These are phyloP conservation scores for Nestor notabilis DNA, from an alignment of 2,113 vertebrate genomes.

Conservation along the genomic window DNA sequence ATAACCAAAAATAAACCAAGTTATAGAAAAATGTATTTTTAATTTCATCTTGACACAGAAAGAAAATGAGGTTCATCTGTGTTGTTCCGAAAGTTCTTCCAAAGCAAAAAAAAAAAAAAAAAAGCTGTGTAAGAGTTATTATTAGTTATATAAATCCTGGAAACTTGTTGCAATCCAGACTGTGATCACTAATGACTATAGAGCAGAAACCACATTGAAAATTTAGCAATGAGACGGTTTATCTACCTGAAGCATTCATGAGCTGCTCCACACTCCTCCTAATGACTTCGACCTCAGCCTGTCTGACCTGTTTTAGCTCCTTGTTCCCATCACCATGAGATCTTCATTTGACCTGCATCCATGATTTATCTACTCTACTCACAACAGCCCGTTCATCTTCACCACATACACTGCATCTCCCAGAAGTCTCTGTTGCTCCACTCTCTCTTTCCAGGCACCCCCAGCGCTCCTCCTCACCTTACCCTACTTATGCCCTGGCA, in stretches of 20 bases:
- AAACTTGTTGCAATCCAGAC: neutral
- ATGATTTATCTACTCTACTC: neutral
- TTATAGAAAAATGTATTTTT: slow-evolving; percentile 1
- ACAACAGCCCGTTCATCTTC: neutral
- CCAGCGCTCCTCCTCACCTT: neutral
- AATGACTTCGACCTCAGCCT: neutral
- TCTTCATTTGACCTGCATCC: neutral
- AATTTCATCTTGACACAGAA: slow-evolving; percentile 7
- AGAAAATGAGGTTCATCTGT: slow-evolving; percentile 14
- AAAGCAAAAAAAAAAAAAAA: neutral
- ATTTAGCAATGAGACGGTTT: neutral
- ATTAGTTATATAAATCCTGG: slow-evolving; percentile 1
- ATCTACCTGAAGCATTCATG: neutral
- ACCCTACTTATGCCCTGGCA: neutral
- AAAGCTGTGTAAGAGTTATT: slow-evolving; percentile 1
- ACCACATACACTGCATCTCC: neutral
- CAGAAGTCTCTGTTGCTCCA: neutral
- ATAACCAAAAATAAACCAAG: neutral
- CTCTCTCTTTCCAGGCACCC: neutral
- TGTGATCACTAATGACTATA: neutral
- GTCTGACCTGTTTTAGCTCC: neutral
- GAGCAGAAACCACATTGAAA: neutral
- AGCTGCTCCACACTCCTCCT: neutral
- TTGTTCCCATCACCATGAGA: neutral
- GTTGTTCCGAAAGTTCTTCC: neutral